Base-by-base conservation (phyloP, 2,113 vertebrate genomes). In the Phalacrocorax aristotelis region DNA sequence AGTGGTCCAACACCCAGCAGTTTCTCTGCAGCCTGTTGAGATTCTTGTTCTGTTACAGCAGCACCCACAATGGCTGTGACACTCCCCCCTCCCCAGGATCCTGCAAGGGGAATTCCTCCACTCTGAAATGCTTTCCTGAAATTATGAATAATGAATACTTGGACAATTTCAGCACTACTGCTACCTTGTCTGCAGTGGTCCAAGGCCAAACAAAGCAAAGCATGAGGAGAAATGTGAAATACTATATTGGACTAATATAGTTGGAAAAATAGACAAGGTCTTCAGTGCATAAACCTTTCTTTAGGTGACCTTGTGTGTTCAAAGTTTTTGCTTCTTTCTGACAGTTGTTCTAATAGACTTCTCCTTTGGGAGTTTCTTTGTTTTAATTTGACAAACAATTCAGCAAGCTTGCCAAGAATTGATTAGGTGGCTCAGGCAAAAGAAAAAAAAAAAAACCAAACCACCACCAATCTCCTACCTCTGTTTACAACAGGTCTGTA, bases 341-440 rank as follows among this genome's bases (percentile, higher is more conserved):
- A 75, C 42, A 71, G 14, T 81, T 87, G 61, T 68, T 93, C 27
- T 76, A 91, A 61, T 22, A n/a, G 9, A 44, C 65, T 64, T 65
- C 52, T 90, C 82, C 82, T 62, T 66, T 26, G 85, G 52, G 91
- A 91, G 21, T 58, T 65, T 61, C 90, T 93, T 90, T 94, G 71
- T 86, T 94, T 96, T 95, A 91, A 95, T 93, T 91, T 79, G 83
- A 83, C 66, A 88, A 94, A 91, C 30, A 90, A 83, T 83, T 86
- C 92, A 80, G 75, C 40, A 92, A 66, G 66, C 65, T 94, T 90
- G 75, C 85, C 66, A 84, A 83, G 90, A 94, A 94, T 95, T 93
- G 94, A 94, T 93, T 90, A 95, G 40, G 62, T 80, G 36, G 78
- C 32, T 96, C 34, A 57, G 68, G 76, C 5, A 80, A 87, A 91